Percentiles rank a stretch among this genome's conserved stretches.
Conservation (phyloP, 2,113 vertebrate species). For the Ctenodactylus gundi region DNA sequence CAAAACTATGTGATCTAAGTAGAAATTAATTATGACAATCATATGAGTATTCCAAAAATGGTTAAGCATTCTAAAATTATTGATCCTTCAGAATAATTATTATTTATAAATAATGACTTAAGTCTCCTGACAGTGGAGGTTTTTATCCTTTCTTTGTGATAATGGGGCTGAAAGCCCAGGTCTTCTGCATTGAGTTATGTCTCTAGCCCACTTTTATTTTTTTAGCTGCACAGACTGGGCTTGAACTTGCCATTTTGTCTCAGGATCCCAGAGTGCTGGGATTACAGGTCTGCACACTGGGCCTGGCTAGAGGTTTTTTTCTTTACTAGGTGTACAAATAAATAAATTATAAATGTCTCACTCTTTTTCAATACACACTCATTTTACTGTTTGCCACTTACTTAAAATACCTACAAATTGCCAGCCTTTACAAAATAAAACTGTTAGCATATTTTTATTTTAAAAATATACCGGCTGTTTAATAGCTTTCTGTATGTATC, state of each 20-base stretch:
- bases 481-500: background rate
- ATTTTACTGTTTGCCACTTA: background rate
- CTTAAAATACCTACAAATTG: constrained; percentile 22
- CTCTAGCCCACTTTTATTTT: too few relatives aligned
- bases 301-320: too few relatives aligned
- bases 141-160: too few relatives aligned
- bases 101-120: constrained; percentile 29
- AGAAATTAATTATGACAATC: too few relatives aligned
- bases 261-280: too few relatives aligned
- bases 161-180: too few relatives aligned
- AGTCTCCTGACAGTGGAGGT: background rate
- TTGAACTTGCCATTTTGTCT: too few relatives aligned
- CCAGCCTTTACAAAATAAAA: constrained; percentile 25
- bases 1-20: background rate
- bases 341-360: background rate
- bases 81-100: background rate
- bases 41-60: too few relatives aligned
- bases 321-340: constrained; percentile 18
- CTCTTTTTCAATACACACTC: background rate
- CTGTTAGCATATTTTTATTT: background rate
- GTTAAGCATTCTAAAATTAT: too few relatives aligned
- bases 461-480: background rate
- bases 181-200: too few relatives aligned
- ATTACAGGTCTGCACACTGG: too few relatives aligned
- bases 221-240: too few relatives aligned